A percentile compares a stretch with the other conserved stretches of the same genome.
Evolutionary conservation across 2,113 vertebrate species (phyloP).

Genomic region (Oncorhynchus tshawytscha): DNA sequence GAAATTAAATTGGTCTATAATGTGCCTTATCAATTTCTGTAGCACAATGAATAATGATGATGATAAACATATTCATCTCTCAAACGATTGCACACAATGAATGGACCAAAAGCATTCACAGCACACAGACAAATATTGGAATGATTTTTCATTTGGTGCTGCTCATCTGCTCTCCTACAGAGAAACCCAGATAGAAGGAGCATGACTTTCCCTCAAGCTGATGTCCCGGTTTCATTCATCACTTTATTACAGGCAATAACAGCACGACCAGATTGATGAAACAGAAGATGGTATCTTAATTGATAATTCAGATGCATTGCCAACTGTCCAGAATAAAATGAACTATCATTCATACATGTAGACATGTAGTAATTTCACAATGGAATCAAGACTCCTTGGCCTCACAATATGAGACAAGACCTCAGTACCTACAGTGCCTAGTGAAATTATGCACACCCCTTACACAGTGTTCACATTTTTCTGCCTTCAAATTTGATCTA

Average conservation of each 20-base stretch:
- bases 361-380: not conserved
- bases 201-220: constrained; percentile 39
- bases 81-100: constrained; percentile 7
- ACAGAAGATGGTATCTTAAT: constrained; percentile 2
- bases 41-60: constrained; percentile 34
- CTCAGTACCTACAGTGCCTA: too few species aligned
- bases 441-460: too few species aligned
- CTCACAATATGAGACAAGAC: not conserved
- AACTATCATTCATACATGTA: not conserved
- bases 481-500: too few species aligned
- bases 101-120: constrained; percentile 19
- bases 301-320: not conserved
- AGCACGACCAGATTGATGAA: constrained; percentile 15
- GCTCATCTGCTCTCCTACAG: constrained; percentile 39
- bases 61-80: constrained; percentile 18
- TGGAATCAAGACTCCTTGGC: not conserved
- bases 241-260: constrained; percentile 48
- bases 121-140: constrained; percentile 39
- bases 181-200: constrained; percentile 35
- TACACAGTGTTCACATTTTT: too few species aligned
- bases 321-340: not conserved
- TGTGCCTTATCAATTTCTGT: constrained; percentile 6
- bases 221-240: constrained; percentile 43
- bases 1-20: constrained; percentile 21
- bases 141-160: constrained; percentile 27